Evolutionary conservation across 1,140 invertebrate genomes (phyloP).

Genomic region (Drosophila busckii): DNA sequence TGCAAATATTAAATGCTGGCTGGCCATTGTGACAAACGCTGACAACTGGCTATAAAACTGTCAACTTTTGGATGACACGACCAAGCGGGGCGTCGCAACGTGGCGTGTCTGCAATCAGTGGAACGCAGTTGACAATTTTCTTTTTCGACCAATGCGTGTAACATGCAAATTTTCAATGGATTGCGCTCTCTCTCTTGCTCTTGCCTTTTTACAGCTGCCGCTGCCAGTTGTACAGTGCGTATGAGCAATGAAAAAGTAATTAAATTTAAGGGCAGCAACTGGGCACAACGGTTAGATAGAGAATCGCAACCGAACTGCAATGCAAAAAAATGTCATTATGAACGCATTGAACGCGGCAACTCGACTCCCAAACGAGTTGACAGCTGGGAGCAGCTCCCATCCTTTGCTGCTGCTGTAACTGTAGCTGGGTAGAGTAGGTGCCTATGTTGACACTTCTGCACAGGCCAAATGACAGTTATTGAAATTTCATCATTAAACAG

Average conservation of each 20-base stretch:
- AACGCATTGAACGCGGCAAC: constrained; percentile 63
- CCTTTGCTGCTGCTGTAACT: background rate
- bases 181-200: constrained; percentile 20
- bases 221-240: constrained; percentile 53
- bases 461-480: constrained; percentile 74
- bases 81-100: constrained; percentile 3
- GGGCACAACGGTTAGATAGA: constrained; percentile 44
- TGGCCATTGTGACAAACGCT: constrained; percentile 65
- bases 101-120: constrained; percentile 58
- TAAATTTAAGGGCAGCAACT: constrained; percentile 71
- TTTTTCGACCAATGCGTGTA: constrained; percentile 57
- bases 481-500: constrained; percentile 71
- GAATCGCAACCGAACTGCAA: constrained; percentile 1
- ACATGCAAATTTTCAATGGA: constrained; percentile 77
- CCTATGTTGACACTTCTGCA: constrained; percentile 68
- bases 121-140: constrained; percentile 62
- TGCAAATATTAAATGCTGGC: constrained; percentile 77
- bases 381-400: constrained; percentile 56
- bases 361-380: constrained; percentile 37
- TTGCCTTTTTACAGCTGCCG: background rate
- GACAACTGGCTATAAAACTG: constrained; percentile 72
- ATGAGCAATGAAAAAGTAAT: constrained; percentile 78
- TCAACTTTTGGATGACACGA: constrained; percentile 66
- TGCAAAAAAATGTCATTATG: constrained; percentile 73
- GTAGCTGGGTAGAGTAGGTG: constrained; percentile 32